Conservation (phyloP, 2,797 vertebrate genomes). For the Mastacembelus armatus region DNA sequence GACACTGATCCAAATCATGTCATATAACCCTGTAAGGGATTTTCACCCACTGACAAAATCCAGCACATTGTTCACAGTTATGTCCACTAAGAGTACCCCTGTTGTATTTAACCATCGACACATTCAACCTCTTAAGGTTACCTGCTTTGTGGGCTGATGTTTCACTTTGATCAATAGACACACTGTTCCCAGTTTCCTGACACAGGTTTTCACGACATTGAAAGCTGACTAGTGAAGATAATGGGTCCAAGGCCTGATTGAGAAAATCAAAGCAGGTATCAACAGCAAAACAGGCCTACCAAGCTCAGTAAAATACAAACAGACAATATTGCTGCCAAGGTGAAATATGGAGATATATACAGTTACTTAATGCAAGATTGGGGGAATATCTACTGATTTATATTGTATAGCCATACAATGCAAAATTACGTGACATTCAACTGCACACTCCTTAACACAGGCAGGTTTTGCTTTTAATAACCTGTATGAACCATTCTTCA, state of each 20-base stretch:
- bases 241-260: constrained; percentile 69
- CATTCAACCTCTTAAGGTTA: constrained; percentile 50
- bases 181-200: constrained; percentile 84
- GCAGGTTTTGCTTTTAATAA: too few relatives aligned
- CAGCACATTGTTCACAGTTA: constrained; percentile 1
- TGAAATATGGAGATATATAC: too few relatives aligned
- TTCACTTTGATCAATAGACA: constrained; percentile 84
- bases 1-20: constrained; percentile 46
- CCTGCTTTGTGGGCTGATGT: constrained; percentile 73
- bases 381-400: neutral
- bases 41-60: constrained; percentile 14
- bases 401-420: constrained; percentile 1
- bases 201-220: constrained; percentile 79
- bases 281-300: constrained; percentile 59
- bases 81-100: constrained; percentile 25
- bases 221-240: constrained; percentile 75
- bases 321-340: neutral
- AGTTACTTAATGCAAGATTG: neutral
- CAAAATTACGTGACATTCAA: constrained; percentile 2
- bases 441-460: neutral
- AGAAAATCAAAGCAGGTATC: constrained; percentile 68
- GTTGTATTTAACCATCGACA: constrained; percentile 21
- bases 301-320: neutral
- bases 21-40: constrained; percentile 32
- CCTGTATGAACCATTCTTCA: too few relatives aligned